These are phyloP conservation scores for Rattus rattus DNA, from an alignment of 2,113 vertebrate species.

Conservation along the genomic window DNA sequence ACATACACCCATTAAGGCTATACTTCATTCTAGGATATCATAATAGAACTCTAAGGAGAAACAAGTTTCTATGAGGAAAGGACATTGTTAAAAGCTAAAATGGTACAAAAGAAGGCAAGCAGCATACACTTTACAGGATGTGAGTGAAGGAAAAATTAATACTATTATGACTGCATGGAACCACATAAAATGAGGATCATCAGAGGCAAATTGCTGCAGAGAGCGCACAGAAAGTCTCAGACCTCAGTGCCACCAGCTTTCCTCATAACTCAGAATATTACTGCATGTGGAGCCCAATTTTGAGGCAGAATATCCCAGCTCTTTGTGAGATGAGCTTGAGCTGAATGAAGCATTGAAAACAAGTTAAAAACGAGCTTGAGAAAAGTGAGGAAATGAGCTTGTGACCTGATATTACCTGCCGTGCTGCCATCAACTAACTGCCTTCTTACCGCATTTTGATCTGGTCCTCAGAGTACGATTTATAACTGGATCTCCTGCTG, in stretches of 20 bases:
- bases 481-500: neutral
- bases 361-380: constrained; percentile 26
- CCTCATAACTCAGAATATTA: neutral
- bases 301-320: neutral
- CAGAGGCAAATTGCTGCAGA: neutral
- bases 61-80: neutral
- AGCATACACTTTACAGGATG: constrained; percentile 1
- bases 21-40: constrained; percentile 10
- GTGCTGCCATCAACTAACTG: neutral
- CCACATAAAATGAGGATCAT: neutral
- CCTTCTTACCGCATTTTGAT: neutral
- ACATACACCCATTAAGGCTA: neutral
- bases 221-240: neutral
- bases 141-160: constrained; percentile 6
- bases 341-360: neutral
- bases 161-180: neutral
- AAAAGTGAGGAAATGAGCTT: neutral
- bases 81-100: constrained; percentile 6
- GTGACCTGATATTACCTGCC: neutral
- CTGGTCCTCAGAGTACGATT: neutral
- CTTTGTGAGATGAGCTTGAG: neutral
- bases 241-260: neutral
- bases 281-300: neutral
- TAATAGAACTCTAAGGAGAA: constrained; percentile 4
- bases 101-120: neutral